A percentile compares a stretch with the other conserved stretches of the same genome.
Evolutionary conservation across 1,140 invertebrate species (phyloP).

Genomic region (Bombus polaris): DNA sequence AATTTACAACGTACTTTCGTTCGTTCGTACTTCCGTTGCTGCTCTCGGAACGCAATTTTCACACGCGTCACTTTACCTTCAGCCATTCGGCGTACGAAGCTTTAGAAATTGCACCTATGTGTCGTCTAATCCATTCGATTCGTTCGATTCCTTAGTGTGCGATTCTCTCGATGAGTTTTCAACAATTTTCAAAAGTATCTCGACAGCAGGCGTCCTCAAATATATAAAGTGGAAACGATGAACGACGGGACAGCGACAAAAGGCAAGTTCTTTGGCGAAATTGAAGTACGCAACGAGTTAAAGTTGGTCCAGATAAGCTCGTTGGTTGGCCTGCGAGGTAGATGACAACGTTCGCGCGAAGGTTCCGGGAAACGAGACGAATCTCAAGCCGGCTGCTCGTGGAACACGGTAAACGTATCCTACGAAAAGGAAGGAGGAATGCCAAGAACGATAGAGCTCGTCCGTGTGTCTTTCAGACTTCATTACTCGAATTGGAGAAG

Average conservation of each 20-base stretch:
- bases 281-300: slow-evolving; percentile 11
- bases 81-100: background rate
- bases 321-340: too few species aligned
- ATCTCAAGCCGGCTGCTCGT: background rate
- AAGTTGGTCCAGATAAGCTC: background rate
- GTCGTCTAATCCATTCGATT: background rate
- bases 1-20: background rate
- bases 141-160: background rate
- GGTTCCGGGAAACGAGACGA: slow-evolving; percentile 11
- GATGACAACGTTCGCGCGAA: background rate
- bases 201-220: background rate
- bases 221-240: background rate
- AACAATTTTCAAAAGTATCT: background rate
- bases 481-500: slow-evolving; percentile 80
- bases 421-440: slow-evolving; percentile 37
- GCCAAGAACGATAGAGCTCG: background rate
- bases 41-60: background rate
- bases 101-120: background rate
- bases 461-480: slow-evolving; percentile 77
- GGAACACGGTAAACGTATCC: slow-evolving; percentile 22
- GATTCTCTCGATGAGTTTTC: background rate
- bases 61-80: background rate
- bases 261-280: background rate
- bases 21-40: background rate
- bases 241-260: background rate